Evolutionary conservation across 2,888 invertebrate genomes (phyloP), one percentile per base, ranked within the genome.

Genomic region (Macrosiphum euphorbiae): DNA sequence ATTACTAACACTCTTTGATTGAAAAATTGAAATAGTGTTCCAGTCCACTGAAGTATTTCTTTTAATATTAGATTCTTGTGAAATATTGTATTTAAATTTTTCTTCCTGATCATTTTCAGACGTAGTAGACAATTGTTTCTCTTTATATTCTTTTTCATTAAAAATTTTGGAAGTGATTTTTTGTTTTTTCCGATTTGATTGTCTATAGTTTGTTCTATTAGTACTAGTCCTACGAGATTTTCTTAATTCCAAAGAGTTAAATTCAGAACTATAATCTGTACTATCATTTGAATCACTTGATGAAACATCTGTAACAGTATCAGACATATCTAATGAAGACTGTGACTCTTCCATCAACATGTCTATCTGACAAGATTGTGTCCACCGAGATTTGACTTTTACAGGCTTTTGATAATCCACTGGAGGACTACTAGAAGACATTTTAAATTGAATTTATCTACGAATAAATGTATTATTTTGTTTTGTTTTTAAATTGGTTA

Each of bases 341-440:
- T 94, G 93, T 41, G 94, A 90, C 41, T 87, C 91, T 47, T 88
- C 94, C 61, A 94, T 94, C 88, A 96, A 96, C 97, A 97, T 97
- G 96, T 97, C 98, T 94, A 97, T 96, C 95, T 98, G 98, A 96
- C 97, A 97, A 1, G 97, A 97, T 94, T 97, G 96, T 94, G 98
- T 96, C 98, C 98, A 98, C 26, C 98, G 96, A 26, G 98, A 98
- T 95, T 98, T 98, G 0, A 98, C 97, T 96, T 98, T 98, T 0
- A 98, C 97, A 3, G 97, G 98, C 96, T 97, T 97, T 86, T 90
- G 90, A 90, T 52, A 87, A 94, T 94, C 90, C n/a, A 86, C 90
- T 24, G 26, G 52, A 86, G 61, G 52, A 87, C 94, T 85, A 86
- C 50, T 50, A 90, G 90, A 94, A 52, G 67, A 86, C 86, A 90